Conservation (phyloP, 2,888 invertebrate species). For the Bellardia bayeri region DNA sequence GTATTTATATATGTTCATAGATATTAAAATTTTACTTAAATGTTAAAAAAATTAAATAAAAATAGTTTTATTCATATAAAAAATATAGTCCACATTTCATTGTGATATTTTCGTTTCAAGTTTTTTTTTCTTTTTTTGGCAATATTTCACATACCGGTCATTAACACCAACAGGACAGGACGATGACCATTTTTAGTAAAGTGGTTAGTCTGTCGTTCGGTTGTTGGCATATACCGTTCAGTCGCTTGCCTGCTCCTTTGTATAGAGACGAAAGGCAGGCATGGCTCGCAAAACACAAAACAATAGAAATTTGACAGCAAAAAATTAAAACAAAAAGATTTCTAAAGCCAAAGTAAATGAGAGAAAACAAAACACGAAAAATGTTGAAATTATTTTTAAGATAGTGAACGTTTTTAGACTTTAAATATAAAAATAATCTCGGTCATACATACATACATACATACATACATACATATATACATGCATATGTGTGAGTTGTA, state of each 20-base stretch:
- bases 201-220: slow-evolving; percentile 37
- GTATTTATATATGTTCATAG: neutral
- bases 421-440: slow-evolving; percentile 23
- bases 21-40: slow-evolving; percentile 44
- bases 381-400: slow-evolving; percentile 55
- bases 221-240: slow-evolving; percentile 23
- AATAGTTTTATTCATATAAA: slow-evolving; percentile 13
- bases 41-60: slow-evolving; percentile 25
- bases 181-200: slow-evolving; percentile 68
- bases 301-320: slow-evolving; percentile 56
- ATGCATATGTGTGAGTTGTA: neutral
- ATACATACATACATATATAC: neutral
- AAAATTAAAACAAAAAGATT: slow-evolving; percentile 15
- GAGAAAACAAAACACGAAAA: slow-evolving; percentile 37
- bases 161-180: slow-evolving; percentile 66
- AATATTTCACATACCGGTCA: slow-evolving; percentile 63
- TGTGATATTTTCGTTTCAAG: slow-evolving; percentile 33
- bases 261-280: neutral
- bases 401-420: slow-evolving; percentile 52
- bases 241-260: neutral
- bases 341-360: slow-evolving; percentile 27
- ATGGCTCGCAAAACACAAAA: slow-evolving; percentile 59
- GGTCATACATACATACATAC: neutral
- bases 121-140: slow-evolving; percentile 36
- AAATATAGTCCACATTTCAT: slow-evolving; percentile 29